Evolutionary conservation across 2,113 vertebrate genomes (phyloP), one percentile per base, ranked within the genome.

Genomic region (Aspiorhynchus laticeps): DNA sequence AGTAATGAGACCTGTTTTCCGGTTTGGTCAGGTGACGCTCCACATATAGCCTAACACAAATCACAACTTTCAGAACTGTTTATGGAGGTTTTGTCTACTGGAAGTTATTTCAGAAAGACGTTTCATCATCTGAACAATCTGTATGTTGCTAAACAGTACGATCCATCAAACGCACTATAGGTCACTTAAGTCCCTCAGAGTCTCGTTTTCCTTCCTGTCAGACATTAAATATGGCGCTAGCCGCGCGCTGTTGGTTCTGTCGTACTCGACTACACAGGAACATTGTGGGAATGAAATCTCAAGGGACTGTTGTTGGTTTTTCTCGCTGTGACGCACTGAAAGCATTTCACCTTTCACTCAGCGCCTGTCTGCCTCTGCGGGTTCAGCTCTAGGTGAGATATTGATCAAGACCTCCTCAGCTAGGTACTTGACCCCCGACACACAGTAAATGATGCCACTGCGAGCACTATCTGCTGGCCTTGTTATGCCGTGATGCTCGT

Each of bases 361-460:
- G 26, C 17, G 14, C 74, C 69, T 84, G 80, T 11, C 71, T 84
- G 73, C 24, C 48, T 85, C 24, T 31, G 24, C 19, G 53, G 82
- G 80, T 83, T 90, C 86, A 88, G 17, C 43, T 63, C 51, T 43
- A 56, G 87, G 80, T 88, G 76, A 88, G 83, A 46, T 84, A 85
- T 88, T 76, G 85, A 91, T 89, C 88, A 76, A 53, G 36, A 87
- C 81, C 84, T 85, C 86, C 71, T 59, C 74, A 87, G 26, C 88
- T 14, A 28, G 73, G 26, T 87, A 63, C 80, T 79, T 84, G 76
- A 84, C 69, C 74, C 61, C 15, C 53, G 84, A 86, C 86, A 83
- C 69, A 85, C 38, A 43, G 56, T 90, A 83, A 48, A 87, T 46
- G 90, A 83, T 85, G 83, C 87, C 56, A 76, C 81, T 12, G 69